These are phyloP conservation scores for Ceratina calcarata DNA, from an alignment of 1,140 invertebrate genomes.

Conservation along the genomic window DNA sequence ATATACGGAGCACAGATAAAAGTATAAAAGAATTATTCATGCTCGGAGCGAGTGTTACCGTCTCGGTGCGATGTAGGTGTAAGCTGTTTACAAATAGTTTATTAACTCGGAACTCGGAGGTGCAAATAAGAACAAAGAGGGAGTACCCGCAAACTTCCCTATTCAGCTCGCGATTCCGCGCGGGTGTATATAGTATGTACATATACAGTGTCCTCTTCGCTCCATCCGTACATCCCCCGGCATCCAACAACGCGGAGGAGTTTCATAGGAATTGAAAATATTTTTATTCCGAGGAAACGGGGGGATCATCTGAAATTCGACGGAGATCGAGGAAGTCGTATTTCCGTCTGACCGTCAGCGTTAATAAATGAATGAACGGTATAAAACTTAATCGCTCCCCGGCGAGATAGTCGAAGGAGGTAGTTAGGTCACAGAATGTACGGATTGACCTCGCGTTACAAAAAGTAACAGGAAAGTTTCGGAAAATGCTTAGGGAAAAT, in stretches of 20 bases:
- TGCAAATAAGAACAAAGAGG: constrained; percentile 13
- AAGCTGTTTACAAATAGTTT: constrained; percentile 11
- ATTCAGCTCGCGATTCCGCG: neutral
- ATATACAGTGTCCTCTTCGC: neutral
- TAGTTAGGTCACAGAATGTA: too few relatives aligned
- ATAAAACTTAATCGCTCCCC: constrained; percentile 56
- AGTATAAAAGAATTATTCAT: constrained; percentile 19
- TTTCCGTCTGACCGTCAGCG: neutral
- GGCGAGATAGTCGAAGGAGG: constrained; percentile 11
- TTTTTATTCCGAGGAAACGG: neutral
- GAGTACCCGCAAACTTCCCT: too few relatives aligned
- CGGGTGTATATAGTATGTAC: neutral
- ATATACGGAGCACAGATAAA: neutral
- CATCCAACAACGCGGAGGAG: neutral
- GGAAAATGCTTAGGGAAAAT: constrained; percentile 25
- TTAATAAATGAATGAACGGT: constrained; percentile 37
- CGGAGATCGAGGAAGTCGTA: neutral
- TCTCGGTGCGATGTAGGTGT: neutral
- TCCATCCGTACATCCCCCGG: neutral
- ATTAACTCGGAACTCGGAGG: constrained; percentile 10
- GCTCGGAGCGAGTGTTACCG: neutral
- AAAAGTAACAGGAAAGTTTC: constrained; percentile 10
- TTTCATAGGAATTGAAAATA: too few relatives aligned
- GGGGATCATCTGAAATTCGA: neutral
- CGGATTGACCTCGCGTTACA: neutral